A percentile compares a stretch with the other conserved stretches of the same genome.
These are phyloP conservation scores for Arrhamphus sclerolepis DNA, from an alignment of 2,797 vertebrate genomes.

Conservation along the genomic window DNA sequence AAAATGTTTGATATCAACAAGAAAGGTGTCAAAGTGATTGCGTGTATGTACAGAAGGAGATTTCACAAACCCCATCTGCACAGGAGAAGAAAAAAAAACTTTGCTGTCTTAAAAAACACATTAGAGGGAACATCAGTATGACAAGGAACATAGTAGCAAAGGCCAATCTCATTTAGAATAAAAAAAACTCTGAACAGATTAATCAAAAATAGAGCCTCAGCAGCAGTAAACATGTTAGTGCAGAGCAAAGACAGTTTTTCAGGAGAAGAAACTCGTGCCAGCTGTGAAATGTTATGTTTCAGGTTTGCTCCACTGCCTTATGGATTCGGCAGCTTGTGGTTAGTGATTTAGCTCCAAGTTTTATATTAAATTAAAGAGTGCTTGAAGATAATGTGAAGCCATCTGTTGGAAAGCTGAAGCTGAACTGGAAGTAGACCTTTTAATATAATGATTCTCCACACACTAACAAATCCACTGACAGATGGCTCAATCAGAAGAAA, in stretches of 20 bases:
- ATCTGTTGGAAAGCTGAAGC: conserved; percentile 3
- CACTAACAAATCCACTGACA: background rate
- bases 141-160: no score
- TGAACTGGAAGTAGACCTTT: background rate
- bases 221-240: background rate
- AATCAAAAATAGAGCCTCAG: no score
- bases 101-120: no score
- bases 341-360: background rate
- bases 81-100: no score
- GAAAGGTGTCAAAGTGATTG: no score
- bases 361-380: background rate
- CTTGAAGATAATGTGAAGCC: background rate
- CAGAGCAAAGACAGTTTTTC: background rate
- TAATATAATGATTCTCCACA: background rate
- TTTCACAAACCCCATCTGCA: no score
- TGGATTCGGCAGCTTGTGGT: background rate
- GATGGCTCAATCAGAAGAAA: background rate
- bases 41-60: no score
- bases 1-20: no score
- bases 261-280: background rate
- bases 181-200: no score
- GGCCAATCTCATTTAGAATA: no score
- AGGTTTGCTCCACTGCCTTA: background rate
- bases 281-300: background rate
- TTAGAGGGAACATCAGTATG: no score